Evolutionary conservation across 2,888 invertebrate genomes (phyloP).

Genomic region (Tetragonisca angustula): DNA sequence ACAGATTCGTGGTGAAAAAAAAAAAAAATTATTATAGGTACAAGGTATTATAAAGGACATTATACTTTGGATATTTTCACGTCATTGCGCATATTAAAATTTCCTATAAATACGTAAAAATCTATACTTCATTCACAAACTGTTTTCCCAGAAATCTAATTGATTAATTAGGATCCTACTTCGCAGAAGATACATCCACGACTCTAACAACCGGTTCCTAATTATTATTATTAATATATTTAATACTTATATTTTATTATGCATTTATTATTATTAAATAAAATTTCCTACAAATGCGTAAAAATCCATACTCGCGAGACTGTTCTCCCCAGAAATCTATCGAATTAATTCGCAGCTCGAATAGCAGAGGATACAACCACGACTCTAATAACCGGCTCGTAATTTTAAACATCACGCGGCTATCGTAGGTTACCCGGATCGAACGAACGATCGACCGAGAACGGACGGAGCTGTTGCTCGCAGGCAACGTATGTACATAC

Average conservation of each 20-base stretch:
- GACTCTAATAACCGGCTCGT: conserved; percentile 3
- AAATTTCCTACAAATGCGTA: too few species aligned
- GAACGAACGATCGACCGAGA: too few species aligned
- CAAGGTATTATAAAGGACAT: too few species aligned
- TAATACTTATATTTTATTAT: too few species aligned
- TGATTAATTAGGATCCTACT: neutral
- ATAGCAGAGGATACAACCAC: neutral
- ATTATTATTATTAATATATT: neutral
- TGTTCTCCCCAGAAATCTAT: neutral
- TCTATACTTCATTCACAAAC: neutral
- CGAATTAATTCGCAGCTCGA: neutral
- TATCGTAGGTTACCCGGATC: conserved; percentile 8
- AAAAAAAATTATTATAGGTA: too few species aligned
- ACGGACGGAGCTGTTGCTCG: neutral
- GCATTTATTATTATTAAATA: neutral
- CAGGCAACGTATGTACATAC: neutral
- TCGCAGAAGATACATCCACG: neutral
- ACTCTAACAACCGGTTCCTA: conserved; percentile 3
- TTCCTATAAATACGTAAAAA: too few species aligned
- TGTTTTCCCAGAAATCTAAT: neutral
- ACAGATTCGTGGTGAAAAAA: too few species aligned
- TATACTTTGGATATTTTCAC: too few species aligned
- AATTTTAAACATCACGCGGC: conserved; percentile 13
- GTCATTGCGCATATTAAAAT: neutral
- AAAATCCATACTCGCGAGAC: neutral